phyloP scores from a whole-genome alignment of 2,113 vertebrate species.

The Tragelaphus imberbis region DNA sequence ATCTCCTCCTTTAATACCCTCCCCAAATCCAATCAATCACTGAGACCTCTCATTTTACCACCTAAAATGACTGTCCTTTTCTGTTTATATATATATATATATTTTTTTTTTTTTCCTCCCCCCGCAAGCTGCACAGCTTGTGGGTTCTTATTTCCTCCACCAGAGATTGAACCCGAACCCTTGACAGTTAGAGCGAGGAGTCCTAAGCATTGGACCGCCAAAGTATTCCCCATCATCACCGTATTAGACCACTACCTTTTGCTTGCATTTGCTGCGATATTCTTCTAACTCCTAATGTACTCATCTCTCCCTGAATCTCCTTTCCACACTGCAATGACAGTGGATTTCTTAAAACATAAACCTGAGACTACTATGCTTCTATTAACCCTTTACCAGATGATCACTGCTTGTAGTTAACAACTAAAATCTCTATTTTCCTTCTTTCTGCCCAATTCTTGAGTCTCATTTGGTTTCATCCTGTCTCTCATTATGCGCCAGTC shows the following conservation, averaged over 20 bases:
- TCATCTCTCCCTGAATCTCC: background rate
- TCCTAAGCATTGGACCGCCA: background rate
- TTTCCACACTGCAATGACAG: background rate
- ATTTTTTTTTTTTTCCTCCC: fast-evolving
- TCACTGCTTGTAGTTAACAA: background rate
- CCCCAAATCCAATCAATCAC: background rate
- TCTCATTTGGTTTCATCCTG: background rate
- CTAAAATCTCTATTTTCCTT: background rate
- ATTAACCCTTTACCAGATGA: background rate
- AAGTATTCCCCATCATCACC: background rate
- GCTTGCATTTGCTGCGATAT: background rate
- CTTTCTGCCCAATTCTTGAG: background rate
- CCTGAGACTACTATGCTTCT: background rate
- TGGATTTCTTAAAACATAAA: conserved; percentile 2
- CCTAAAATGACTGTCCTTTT: background rate
- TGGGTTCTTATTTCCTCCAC: background rate
- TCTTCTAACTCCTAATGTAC: background rate
- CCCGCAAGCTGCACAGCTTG: fast-evolving
- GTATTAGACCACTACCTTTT: background rate
- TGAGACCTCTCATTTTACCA: background rate
- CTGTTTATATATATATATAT: background rate
- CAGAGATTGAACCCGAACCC: background rate
- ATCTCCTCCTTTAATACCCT: background rate
- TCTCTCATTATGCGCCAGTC: background rate
- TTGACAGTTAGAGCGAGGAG: background rate